These are phyloP conservation scores for Notospermus geniculatus DNA, from an alignment of 1,140 invertebrate species.

Conservation along the genomic window DNA sequence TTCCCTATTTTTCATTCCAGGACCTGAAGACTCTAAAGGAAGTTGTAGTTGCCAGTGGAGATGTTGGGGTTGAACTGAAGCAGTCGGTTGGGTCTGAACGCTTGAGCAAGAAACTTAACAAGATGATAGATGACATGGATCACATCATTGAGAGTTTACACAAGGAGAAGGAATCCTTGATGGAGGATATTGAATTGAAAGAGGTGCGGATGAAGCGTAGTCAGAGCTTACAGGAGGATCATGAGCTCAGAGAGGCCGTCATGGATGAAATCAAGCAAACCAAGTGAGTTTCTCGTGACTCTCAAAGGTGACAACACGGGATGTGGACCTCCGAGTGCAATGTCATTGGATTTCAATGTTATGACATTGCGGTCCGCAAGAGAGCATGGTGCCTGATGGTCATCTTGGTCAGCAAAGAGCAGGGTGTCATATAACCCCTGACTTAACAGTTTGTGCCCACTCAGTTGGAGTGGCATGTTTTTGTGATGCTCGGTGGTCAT, in stretches of 20 bases:
- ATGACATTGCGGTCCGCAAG: too few relatives aligned
- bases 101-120: constrained; percentile 72
- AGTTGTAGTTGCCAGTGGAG: constrained; percentile 73
- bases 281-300: constrained; percentile 32
- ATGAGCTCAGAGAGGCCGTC: constrained; percentile 31
- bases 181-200: constrained; percentile 49
- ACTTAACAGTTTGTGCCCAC: too few relatives aligned
- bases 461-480: too few relatives aligned
- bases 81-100: constrained; percentile 64
- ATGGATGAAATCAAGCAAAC: constrained; percentile 33
- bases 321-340: background rate
- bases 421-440: too few relatives aligned
- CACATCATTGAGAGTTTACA: constrained; percentile 71
- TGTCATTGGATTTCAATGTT: too few relatives aligned
- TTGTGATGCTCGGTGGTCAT: too few relatives aligned
- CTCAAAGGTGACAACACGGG: background rate
- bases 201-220: constrained; percentile 37
- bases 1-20: constrained; percentile 31
- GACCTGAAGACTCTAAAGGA: constrained; percentile 55
- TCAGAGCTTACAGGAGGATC: constrained; percentile 26
- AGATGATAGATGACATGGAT: constrained; percentile 86
- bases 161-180: constrained; percentile 65
- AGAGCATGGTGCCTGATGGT: too few relatives aligned
- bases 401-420: too few relatives aligned
- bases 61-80: constrained; percentile 42